These are phyloP conservation scores for Neotoxoptera formosana DNA, from an alignment of 1,140 invertebrate species.

Conservation along the genomic window DNA sequence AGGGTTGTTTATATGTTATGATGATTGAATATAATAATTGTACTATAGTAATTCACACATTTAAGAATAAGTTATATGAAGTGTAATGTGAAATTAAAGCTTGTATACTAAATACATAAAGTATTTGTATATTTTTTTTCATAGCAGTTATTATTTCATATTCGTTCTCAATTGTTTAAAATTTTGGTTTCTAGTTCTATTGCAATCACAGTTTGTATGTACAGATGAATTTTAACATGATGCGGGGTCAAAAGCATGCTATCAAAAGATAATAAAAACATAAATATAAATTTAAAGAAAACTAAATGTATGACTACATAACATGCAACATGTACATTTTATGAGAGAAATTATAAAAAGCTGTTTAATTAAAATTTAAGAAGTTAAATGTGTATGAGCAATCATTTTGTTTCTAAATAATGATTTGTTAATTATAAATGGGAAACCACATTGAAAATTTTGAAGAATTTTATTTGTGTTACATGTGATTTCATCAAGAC, in stretches of 20 bases:
- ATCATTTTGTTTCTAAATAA: conserved; percentile 21
- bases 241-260: conserved; percentile 3
- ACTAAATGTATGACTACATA: conserved; percentile 23
- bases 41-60: not conserved
- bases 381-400: conserved; percentile 23
- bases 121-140: not conserved
- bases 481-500: conserved; percentile 73
- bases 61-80: not conserved
- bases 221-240: not conserved
- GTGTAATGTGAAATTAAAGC: not conserved
- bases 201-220: not conserved
- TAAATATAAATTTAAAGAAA: not conserved
- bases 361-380: conserved; percentile 14
- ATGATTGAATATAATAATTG: not conserved
- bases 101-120: not conserved
- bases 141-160: not conserved
- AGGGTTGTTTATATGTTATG: not conserved
- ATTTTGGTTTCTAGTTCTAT: conserved; percentile 6
- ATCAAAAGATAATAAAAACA: conserved; percentile 13
- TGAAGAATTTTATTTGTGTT: conserved; percentile 62
- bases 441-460: conserved; percentile 24
- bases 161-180: not conserved
- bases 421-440: conserved; percentile 17
- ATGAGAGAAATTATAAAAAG: conserved; percentile 51
- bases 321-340: conserved; percentile 40